Percentiles rank a stretch among this genome's conserved stretches.
phyloP scores from a whole-genome alignment of 2,888 invertebrate species.

The Erynnis tages region DNA sequence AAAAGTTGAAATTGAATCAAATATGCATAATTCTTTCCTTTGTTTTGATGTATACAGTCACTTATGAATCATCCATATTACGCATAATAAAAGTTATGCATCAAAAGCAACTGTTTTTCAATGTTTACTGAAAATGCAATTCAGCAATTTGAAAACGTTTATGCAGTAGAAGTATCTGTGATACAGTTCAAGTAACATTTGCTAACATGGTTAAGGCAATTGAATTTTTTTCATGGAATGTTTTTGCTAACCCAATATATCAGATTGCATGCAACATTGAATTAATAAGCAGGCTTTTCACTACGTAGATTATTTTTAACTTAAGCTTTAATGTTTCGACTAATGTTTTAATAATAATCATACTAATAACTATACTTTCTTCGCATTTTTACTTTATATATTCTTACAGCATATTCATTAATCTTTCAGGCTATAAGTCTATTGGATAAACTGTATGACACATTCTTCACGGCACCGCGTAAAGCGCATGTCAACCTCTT shows the following conservation, averaged over 20 bases:
- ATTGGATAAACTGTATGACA: conserved; percentile 85
- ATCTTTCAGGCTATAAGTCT: conserved; percentile 82
- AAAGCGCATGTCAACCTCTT: conserved; percentile 83
- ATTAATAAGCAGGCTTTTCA: not conserved
- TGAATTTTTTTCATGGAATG: not conserved
- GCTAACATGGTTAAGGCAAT: conserved; percentile 14
- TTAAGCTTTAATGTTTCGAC: conserved; percentile 14
- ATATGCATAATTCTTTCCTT: too few relatives aligned
- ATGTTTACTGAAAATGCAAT: conserved; percentile 11
- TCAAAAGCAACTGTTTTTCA: not conserved
- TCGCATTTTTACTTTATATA: conserved; percentile 34
- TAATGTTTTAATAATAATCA: not conserved
- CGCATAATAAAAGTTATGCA: not conserved
- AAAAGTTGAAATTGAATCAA: too few relatives aligned
- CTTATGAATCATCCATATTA: not conserved
- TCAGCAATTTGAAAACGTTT: conserved; percentile 1
- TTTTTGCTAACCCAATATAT: not conserved
- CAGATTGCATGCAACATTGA: conserved; percentile 15
- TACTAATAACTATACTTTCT: conserved; percentile 25
- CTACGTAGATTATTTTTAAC: conserved; percentile 5
- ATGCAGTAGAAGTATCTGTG: conserved; percentile 22
- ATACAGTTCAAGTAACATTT: conserved; percentile 19
- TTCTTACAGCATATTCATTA: conserved; percentile 72
- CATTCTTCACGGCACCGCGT: conserved; percentile 74
- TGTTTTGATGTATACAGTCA: too few relatives aligned